phyloP scores from a whole-genome alignment of 1,140 invertebrate genomes.

The Ctenoplectra terminalis region DNA sequence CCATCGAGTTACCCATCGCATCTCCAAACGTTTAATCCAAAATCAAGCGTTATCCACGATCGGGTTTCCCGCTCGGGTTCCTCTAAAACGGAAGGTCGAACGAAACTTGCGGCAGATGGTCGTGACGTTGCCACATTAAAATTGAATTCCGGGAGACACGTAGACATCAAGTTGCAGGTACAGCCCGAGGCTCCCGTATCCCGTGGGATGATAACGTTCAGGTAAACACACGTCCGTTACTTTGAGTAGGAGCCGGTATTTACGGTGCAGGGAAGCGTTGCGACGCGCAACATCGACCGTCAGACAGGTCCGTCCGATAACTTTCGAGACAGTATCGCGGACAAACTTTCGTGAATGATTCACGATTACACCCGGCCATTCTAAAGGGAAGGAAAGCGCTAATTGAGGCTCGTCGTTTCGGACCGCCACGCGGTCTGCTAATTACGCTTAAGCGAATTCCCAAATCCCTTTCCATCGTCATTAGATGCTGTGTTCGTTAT shows the following conservation, averaged over 20 bases:
- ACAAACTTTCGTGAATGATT: constrained; percentile 62
- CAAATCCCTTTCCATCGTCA: background rate
- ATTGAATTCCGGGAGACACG: constrained; percentile 31
- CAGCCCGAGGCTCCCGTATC: background rate
- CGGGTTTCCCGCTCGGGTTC: no score
- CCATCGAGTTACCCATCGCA: no score
- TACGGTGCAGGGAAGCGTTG: constrained; percentile 49
- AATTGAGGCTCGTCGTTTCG: constrained; percentile 59
- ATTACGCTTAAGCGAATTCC: constrained; percentile 59
- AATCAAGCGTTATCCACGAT: no score
- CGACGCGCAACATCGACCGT: constrained; percentile 51
- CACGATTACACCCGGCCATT: constrained; percentile 44
- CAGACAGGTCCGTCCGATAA: constrained; percentile 54
- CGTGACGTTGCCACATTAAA: constrained; percentile 6
- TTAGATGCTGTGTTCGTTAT: constrained; percentile 18
- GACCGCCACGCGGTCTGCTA: constrained; percentile 27
- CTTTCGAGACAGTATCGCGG: constrained; percentile 60
- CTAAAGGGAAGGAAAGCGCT: constrained; percentile 43
- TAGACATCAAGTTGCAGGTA: constrained; percentile 24
- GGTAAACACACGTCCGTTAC: constrained; percentile 52
- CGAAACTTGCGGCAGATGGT: background rate
- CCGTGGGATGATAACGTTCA: constrained; percentile 45
- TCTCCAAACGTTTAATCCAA: no score
- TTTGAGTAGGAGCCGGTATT: constrained; percentile 38
- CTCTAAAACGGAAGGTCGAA: background rate